Conservation (phyloP, 2,888 invertebrate species). For the Amphipyra berbera region DNA sequence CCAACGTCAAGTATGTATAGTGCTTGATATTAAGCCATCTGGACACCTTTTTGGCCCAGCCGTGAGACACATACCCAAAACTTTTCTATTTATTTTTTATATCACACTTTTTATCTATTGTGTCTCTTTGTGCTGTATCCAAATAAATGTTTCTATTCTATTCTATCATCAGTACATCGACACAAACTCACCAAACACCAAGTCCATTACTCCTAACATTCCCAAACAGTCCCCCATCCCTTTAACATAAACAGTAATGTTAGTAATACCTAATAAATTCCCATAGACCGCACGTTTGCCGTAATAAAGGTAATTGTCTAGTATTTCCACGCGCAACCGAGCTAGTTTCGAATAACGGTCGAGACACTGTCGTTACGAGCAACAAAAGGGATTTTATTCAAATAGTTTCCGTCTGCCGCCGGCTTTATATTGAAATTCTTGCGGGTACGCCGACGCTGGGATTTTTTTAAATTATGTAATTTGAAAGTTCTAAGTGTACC, state of each 20-base stretch:
- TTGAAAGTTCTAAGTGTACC: slow-evolving; percentile 27
- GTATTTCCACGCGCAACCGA: slow-evolving; percentile 52
- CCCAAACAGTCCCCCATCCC: slow-evolving; percentile 11
- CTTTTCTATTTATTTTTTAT: no score
- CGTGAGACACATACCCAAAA: no score
- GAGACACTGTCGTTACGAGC: slow-evolving; percentile 54
- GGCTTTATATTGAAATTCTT: slow-evolving; percentile 62
- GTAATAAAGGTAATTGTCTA: slow-evolving; percentile 56
- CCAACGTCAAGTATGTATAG: no score
- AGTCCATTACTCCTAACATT: slow-evolving; percentile 37
- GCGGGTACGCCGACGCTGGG: slow-evolving; percentile 18
- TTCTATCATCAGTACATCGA: no score
- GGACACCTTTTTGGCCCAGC: no score
- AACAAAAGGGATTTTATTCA: slow-evolving; percentile 69
- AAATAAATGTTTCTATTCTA: no score
- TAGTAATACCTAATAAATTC: slow-evolving; percentile 55
- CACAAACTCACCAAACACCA: not conserved
- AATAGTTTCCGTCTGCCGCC: slow-evolving; percentile 62
- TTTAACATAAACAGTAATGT: slow-evolving; percentile 51
- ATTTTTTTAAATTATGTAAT: slow-evolving; percentile 35
- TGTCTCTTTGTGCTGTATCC: no score
- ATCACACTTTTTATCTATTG: no score
- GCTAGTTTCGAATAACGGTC: slow-evolving; percentile 52
- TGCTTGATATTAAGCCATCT: no score
- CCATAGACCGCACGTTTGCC: slow-evolving; percentile 35